A percentile compares a stretch with the other conserved stretches of the same genome.
Conservation (phyloP, 2,113 vertebrate species). For the Hippocampus comes region DNA sequence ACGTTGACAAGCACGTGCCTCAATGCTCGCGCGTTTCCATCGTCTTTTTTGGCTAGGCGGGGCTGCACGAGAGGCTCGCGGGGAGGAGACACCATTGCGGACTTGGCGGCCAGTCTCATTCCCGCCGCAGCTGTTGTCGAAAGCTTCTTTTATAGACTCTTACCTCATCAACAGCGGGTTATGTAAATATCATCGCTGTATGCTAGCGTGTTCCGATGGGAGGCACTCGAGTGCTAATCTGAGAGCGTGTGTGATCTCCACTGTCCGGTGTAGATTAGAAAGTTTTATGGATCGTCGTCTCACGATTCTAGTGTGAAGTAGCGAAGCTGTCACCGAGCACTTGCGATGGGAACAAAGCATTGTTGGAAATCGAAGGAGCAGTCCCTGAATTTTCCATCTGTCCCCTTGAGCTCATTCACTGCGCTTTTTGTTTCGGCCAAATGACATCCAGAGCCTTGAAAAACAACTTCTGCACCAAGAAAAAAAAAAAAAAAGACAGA, state of each 20-base stretch:
- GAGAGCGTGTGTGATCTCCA: background rate
- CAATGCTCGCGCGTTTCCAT: constrained; percentile 5
- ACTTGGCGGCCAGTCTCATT: constrained; percentile 52
- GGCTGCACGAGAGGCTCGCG: constrained; percentile 1
- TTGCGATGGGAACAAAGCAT: background rate
- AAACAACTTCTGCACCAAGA: constrained; percentile 23
- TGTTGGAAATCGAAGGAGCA: background rate
- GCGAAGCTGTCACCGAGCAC: background rate
- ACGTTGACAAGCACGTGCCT: background rate
- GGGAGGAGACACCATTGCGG: constrained; percentile 32
- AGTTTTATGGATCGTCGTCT: background rate
- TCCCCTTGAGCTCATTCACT: constrained; percentile 12
- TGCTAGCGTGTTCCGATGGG: constrained; percentile 24
- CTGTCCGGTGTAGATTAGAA: background rate
- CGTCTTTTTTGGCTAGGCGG: background rate
- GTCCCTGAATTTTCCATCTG: constrained; percentile 8
- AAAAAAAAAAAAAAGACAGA: background rate
- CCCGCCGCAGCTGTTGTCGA: constrained; percentile 70
- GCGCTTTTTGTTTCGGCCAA: constrained; percentile 26
- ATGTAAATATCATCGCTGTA: constrained; percentile 74
- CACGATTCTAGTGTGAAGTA: background rate
- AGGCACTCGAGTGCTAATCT: background rate
- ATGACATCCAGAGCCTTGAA: constrained; percentile 2
- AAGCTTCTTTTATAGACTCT: constrained; percentile 65
- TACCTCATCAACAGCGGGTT: constrained; percentile 71